Percentiles rank a stretch among this genome's conserved stretches.
phyloP scores from a whole-genome alignment of 2,113 vertebrate genomes.

The Gnathonemus longibarbis region DNA sequence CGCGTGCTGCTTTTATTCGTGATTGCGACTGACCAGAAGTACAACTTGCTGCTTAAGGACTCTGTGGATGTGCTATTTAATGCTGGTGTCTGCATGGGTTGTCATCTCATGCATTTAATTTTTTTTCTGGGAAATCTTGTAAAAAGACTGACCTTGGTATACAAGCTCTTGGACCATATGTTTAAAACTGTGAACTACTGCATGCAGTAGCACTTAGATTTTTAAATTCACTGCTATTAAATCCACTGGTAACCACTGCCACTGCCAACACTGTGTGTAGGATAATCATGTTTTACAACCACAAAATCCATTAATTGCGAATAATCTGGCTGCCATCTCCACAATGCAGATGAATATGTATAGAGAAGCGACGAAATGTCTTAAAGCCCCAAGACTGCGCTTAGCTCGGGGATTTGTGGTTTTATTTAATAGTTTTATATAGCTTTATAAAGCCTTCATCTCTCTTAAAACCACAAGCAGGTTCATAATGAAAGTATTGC shows the following conservation, averaged over 20 bases:
- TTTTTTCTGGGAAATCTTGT: not conserved
- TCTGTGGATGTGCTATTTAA: not conserved
- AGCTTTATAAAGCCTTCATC: not conserved
- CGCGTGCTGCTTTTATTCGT: not conserved
- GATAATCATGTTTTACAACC: not conserved
- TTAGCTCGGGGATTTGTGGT: not conserved
- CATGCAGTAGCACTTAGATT: not conserved
- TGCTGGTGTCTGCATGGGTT: not conserved
- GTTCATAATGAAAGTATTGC: not conserved
- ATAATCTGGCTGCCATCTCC: not conserved
- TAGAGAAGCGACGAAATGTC: not conserved
- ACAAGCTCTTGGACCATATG: not conserved
- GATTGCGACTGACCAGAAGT: not conserved
- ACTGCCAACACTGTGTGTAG: not conserved
- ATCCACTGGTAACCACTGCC: not conserved
- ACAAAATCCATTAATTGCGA: not conserved
- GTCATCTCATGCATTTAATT: not conserved
- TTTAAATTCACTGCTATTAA: not conserved
- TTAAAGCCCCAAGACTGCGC: not conserved
- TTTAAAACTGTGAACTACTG: not conserved
- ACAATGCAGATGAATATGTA: not conserved
- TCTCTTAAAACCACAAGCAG: not conserved
- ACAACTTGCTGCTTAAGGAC: not conserved
- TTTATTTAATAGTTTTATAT: not conserved
- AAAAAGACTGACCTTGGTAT: not conserved